Evolutionary conservation across 2,888 invertebrate genomes (phyloP).

Genomic region (Volucella zonaria): DNA sequence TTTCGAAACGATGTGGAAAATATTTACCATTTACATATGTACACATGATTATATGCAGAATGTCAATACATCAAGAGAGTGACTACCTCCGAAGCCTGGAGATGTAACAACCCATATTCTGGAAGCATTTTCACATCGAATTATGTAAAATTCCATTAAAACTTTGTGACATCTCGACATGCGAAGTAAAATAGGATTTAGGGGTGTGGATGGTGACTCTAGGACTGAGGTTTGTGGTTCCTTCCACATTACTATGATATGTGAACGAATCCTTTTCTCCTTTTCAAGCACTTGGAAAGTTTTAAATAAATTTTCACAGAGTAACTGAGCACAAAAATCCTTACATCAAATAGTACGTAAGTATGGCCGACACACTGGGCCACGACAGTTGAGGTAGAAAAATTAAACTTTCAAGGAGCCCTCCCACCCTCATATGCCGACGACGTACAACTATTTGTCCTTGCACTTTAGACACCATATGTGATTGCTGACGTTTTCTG

Average conservation of each 20-base stretch:
- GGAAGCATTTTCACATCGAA: conserved; percentile 68
- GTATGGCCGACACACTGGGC: conserved; percentile 12
- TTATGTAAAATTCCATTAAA: conserved; percentile 73
- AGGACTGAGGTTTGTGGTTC: conserved; percentile 41
- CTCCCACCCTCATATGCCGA: neutral
- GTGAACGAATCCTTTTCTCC: conserved; percentile 5
- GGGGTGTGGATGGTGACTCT: conserved; percentile 14
- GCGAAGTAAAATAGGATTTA: conserved; percentile 62
- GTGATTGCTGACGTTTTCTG: neutral
- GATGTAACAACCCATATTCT: conserved; percentile 54
- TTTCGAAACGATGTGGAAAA: conserved; percentile 24
- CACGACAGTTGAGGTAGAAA: conserved; percentile 23
- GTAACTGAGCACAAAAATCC: conserved; percentile 11
- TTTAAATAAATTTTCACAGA: conserved; percentile 57
- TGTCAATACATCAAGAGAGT: conserved; percentile 61
- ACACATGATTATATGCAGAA: conserved; percentile 38
- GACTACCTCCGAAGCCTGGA: conserved; percentile 26
- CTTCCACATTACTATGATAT: conserved; percentile 29
- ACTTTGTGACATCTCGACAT: conserved; percentile 72
- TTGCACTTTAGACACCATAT: neutral
- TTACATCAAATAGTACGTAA: conserved; percentile 4
- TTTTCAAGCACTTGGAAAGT: conserved; percentile 49
- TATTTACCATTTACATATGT: conserved; percentile 48
- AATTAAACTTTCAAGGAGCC: conserved; percentile 30
- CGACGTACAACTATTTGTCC: no score